A percentile compares a stretch with the other conserved stretches of the same genome.
Conservation (phyloP, 2,888 invertebrate genomes). For the Monopis laevigella region DNA sequence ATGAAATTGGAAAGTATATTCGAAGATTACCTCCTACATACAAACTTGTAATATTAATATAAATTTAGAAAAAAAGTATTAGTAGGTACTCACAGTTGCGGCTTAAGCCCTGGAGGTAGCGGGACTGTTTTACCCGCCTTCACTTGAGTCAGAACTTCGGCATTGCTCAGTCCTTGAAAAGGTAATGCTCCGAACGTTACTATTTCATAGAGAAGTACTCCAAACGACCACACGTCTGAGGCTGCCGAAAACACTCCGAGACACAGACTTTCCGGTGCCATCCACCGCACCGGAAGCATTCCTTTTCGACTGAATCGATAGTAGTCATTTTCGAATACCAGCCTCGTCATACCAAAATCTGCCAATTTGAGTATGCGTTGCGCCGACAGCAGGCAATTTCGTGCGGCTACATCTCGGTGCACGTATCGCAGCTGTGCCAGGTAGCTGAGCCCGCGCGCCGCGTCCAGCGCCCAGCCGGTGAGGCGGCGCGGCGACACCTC, state of each 20-base stretch:
- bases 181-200: slow-evolving; percentile 93
- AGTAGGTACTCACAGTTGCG: slow-evolving; percentile 75
- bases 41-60: background rate
- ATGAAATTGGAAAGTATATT: too few species aligned
- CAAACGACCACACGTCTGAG: slow-evolving; percentile 92
- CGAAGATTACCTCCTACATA: too few species aligned
- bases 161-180: slow-evolving; percentile 87
- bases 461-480: slow-evolving; percentile 88
- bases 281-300: slow-evolving; percentile 91
- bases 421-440: slow-evolving; percentile 86
- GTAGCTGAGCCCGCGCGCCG: slow-evolving; percentile 86
- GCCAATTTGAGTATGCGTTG: slow-evolving; percentile 79
- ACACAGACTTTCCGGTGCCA: slow-evolving; percentile 89
- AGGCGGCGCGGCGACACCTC: slow-evolving; percentile 82
- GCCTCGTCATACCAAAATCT: slow-evolving; percentile 93
- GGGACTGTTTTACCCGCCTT: slow-evolving; percentile 77
- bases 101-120: slow-evolving; percentile 81
- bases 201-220: slow-evolving; percentile 87
- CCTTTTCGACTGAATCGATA: slow-evolving; percentile 89
- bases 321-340: slow-evolving; percentile 88
- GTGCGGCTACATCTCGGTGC: slow-evolving; percentile 86
- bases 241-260: slow-evolving; percentile 85
- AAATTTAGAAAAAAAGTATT: too few species aligned
- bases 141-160: slow-evolving; percentile 83
- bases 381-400: slow-evolving; percentile 82